Evolutionary conservation across 2,797 vertebrate species (phyloP).

Genomic region (Sebastes minor): DNA sequence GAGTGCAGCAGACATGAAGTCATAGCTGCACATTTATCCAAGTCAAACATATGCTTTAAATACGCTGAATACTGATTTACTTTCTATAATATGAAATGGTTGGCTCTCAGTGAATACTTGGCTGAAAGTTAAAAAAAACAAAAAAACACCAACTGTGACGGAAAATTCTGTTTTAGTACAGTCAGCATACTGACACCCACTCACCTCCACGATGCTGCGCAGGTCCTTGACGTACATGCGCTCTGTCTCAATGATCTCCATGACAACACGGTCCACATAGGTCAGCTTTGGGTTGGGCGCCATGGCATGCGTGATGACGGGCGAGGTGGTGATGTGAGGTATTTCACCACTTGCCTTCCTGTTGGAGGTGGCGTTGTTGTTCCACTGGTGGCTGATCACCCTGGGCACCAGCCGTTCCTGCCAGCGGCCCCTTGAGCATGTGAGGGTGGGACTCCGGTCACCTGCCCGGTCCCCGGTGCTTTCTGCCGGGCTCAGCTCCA

Average conservation of each 20-base stretch:
- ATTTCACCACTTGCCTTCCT: conserved; percentile 23
- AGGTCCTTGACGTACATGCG: conserved; percentile 94
- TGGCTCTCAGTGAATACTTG: conserved; percentile 45
- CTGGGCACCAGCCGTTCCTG: conserved; percentile 41
- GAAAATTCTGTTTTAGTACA: not conserved
- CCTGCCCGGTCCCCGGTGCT: conserved; percentile 22
- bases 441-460: conserved; percentile 40
- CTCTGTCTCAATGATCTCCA: conserved; percentile 97
- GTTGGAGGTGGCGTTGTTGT: conserved; percentile 74
- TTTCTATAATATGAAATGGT: conserved; percentile 3
- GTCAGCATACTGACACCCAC: conserved; percentile 35
- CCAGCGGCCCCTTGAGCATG: conserved; percentile 36
- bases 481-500: conserved; percentile 79
- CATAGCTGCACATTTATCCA: conserved; percentile 49
- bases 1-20: conserved; percentile 60
- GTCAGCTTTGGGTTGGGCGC: conserved; percentile 86
- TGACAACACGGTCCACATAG: conserved; percentile 93
- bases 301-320: conserved; percentile 75
- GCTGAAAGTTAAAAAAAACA: not conserved
- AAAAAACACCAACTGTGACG: not conserved
- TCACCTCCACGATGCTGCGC: conserved; percentile 95
- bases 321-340: conserved; percentile 68
- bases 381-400: conserved; percentile 61
- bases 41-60: conserved; percentile 51
- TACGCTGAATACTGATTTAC: conserved; percentile 30